These are phyloP conservation scores for Melinopterus prodromus DNA, from an alignment of 2,888 invertebrate species.

Conservation along the genomic window DNA sequence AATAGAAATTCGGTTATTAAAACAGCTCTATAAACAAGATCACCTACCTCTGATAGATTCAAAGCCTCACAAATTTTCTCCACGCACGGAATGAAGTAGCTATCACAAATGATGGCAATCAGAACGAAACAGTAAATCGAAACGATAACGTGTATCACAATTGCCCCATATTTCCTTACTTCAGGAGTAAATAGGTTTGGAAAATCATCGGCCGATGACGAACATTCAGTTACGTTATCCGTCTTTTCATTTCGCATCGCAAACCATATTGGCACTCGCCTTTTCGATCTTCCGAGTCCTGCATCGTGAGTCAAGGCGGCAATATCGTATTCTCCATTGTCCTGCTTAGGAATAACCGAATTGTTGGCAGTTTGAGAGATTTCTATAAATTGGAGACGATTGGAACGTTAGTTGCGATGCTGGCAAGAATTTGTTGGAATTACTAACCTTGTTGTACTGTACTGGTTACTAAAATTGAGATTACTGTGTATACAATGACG, in stretches of 20 bases:
- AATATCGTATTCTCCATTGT: neutral
- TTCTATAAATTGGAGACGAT: neutral
- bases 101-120: constrained; percentile 89
- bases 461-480: neutral
- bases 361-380: neutral
- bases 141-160: constrained; percentile 77
- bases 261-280: constrained; percentile 26
- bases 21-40: neutral
- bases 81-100: constrained; percentile 90
- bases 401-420: neutral
- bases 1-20: neutral
- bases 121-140: constrained; percentile 87
- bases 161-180: constrained; percentile 77
- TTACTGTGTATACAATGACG: neutral
- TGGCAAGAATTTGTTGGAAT: neutral
- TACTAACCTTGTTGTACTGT: neutral
- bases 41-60: constrained; percentile 70
- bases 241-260: constrained; percentile 16
- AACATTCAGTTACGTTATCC: constrained; percentile 37
- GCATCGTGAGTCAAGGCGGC: neutral
- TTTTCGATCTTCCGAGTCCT: neutral
- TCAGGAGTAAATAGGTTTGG: constrained; percentile 70
- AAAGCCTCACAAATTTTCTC: constrained; percentile 86
- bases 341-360: neutral
- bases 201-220: constrained; percentile 65